Percentiles rank a stretch among this genome's conserved stretches.
phyloP scores from a whole-genome alignment of 2,797 vertebrate species.

The Pipistrellus pygmaeus region DNA sequence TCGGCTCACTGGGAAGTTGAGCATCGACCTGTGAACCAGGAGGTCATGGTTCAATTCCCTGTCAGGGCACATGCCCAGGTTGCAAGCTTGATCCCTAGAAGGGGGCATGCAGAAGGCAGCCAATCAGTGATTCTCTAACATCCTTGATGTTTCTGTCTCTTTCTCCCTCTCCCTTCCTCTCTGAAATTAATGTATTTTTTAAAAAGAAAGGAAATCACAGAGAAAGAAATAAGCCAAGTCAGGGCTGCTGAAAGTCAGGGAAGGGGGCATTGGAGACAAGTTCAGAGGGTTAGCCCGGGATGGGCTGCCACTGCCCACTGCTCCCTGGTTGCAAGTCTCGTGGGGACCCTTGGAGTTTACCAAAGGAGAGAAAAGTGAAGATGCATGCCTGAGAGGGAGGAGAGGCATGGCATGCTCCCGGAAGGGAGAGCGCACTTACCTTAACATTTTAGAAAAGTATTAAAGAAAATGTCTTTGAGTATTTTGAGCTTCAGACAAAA shows the following conservation, averaged over 20 bases:
- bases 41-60: too few relatives aligned
- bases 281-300: background rate
- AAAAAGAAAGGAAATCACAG: background rate
- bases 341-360: background rate
- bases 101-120: too few relatives aligned
- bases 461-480: constrained; percentile 1
- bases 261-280: background rate
- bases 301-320: background rate
- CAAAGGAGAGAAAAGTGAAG: background rate
- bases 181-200: too few relatives aligned
- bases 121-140: too few relatives aligned
- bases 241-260: background rate
- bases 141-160: too few relatives aligned
- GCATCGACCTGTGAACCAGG: too few relatives aligned
- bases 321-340: background rate
- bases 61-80: too few relatives aligned
- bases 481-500: background rate
- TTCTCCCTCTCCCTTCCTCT: too few relatives aligned
- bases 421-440: too few relatives aligned
- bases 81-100: too few relatives aligned
- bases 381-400: background rate
- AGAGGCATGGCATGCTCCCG: background rate
- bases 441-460: constrained; percentile 30
- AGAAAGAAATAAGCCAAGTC: background rate
- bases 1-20: background rate